Evolutionary conservation across 2,888 invertebrate genomes (phyloP), one percentile per base, ranked within the genome.

Genomic region (Tetanocera ferruginea): DNA sequence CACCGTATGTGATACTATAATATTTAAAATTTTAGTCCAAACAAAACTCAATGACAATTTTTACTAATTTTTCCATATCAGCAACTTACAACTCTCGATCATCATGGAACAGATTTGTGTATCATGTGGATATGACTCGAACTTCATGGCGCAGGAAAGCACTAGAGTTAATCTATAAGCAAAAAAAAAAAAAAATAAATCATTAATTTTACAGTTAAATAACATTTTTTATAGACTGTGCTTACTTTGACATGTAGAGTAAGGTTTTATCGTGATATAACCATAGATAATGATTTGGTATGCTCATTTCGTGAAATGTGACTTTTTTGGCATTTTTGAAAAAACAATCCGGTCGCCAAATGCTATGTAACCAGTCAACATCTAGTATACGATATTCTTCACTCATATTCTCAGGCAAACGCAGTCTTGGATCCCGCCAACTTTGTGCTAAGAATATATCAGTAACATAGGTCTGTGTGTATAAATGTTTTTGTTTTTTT

Each of bases 271-370:
- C 97, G 85, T 96, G 96, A 85, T 97, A 97, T 79, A 97, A 89
- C 96, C 97, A 97, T 14, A 97, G 91, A 88, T 97, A 97, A 89
- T 97, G 97, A 87, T 97, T 97, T 0, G 97, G 97, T 88, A 97
- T 96, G 88, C 96, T 96, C 96, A 97, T 97, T 90, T 97, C 96
- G 84, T 97, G 97, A 86, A 97, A 97, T 19, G 96, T 96, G n/a
- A 93, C 97, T 87, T 96, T 96, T 90, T 97, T 97, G 23, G 97
- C 97, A 88, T 97, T 97, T 90, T 97, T 97, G 90, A 97, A 97
- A 91, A 97, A 97, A 88, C 96, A 96, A 90, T 97, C 97, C 0
- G 97, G 97, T 78, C 97, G 91, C 97, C 97, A 97, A 87, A 97
- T 97, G 88, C 93, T 93, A 90, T 96, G 95, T 84, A 97, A 91